phyloP scores from a whole-genome alignment of 2,113 vertebrate genomes.

The Lophius piscatorius region DNA sequence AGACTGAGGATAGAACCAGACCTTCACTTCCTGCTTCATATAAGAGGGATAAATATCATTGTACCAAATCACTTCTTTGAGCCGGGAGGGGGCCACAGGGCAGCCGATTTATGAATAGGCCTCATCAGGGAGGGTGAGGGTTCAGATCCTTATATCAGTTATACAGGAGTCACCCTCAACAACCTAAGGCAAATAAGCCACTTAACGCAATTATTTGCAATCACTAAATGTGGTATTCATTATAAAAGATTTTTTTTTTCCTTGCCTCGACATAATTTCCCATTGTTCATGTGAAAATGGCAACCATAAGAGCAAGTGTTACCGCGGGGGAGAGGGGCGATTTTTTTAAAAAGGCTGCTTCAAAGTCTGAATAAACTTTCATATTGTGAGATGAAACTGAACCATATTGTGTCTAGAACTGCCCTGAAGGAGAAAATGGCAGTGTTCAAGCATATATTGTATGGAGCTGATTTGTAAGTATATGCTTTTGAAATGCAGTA shows the following conservation, averaged over 20 bases:
- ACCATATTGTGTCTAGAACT: slow-evolving; percentile 73
- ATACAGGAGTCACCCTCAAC: slow-evolving; percentile 88
- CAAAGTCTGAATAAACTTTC: slow-evolving; percentile 81
- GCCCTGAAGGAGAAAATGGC: slow-evolving; percentile 70
- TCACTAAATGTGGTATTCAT: slow-evolving; percentile 97
- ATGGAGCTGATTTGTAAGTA: slow-evolving; percentile 80
- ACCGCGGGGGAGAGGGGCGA: slow-evolving; percentile 65
- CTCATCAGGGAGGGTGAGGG: slow-evolving; percentile 96
- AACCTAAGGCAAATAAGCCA: slow-evolving; percentile 88
- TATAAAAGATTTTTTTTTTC: slow-evolving; percentile 83
- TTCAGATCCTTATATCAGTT: slow-evolving; percentile 90
- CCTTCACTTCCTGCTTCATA: slow-evolving; percentile 33
- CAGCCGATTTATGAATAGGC: slow-evolving; percentile 92
- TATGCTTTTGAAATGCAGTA: slow-evolving; percentile 67
- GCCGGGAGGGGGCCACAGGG: slow-evolving; percentile 84
- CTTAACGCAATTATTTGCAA: slow-evolving; percentile 97
- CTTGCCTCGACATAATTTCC: slow-evolving; percentile 78
- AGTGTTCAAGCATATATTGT: slow-evolving; percentile 60
- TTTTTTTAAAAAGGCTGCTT: slow-evolving; percentile 58
- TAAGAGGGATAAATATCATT: slow-evolving; percentile 78
- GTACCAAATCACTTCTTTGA: slow-evolving; percentile 71
- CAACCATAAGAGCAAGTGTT: slow-evolving; percentile 80
- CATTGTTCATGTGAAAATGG: slow-evolving; percentile 81
- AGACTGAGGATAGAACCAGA: slow-evolving; percentile 16
- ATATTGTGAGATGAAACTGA: slow-evolving; percentile 73